phyloP scores from a whole-genome alignment of 2,797 vertebrate genomes.

The Karalla daura region DNA sequence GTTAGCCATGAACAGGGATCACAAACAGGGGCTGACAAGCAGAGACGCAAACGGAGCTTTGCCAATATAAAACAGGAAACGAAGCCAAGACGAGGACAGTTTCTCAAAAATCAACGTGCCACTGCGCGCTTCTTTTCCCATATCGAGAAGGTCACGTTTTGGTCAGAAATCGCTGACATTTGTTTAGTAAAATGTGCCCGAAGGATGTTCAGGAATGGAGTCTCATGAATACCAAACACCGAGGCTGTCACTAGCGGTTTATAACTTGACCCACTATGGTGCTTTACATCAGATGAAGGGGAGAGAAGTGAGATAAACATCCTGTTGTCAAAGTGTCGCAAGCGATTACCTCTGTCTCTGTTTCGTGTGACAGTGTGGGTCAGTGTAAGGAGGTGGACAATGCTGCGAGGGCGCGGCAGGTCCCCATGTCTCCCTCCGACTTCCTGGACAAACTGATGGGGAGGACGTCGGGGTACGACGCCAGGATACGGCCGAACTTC shows the following conservation, averaged over 20 bases:
- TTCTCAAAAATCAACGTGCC: no score
- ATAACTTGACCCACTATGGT: background rate
- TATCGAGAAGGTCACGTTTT: no score
- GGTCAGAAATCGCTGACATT: background rate
- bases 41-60: no score
- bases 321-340: background rate
- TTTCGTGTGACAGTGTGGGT: conserved; percentile 46
- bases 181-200: background rate
- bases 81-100: no score
- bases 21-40: no score
- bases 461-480: conserved; percentile 91
- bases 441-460: conserved; percentile 95
- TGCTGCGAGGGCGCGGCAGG: conserved; percentile 67
- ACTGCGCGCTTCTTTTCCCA: no score
- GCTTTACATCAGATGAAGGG: background rate
- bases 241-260: background rate
- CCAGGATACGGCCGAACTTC: conserved; percentile 93
- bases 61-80: no score
- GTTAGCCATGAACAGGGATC: no score
- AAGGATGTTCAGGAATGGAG: background rate
- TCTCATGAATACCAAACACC: background rate
- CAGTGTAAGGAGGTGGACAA: conserved; percentile 86
- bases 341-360: conserved; percentile 1
- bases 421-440: conserved; percentile 90
- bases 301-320: background rate